Conservation (phyloP, 2,888 invertebrate genomes). For the Coleophora deauratella region DNA sequence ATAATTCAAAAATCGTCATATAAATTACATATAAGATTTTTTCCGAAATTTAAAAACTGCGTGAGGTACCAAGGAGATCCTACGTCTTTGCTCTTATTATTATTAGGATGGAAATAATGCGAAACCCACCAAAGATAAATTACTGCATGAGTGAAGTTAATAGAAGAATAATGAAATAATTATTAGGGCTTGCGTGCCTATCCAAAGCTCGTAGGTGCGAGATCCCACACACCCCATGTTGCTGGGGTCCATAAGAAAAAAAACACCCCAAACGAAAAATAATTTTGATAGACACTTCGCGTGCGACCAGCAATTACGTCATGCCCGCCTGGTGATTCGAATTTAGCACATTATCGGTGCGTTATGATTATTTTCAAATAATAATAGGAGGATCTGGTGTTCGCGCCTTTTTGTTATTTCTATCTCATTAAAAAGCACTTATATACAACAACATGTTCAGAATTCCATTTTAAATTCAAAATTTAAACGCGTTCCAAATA, state of each 20-base stretch:
- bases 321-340: conserved; percentile 47
- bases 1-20: no score
- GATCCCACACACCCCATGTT: conserved; percentile 36
- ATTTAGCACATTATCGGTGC: conserved; percentile 69
- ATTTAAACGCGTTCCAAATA: conserved; percentile 9
- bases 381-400: conserved; percentile 46
- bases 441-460: conserved; percentile 32
- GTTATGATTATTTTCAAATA: conserved; percentile 53
- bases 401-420: conserved; percentile 54
- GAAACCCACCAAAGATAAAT: conserved; percentile 37
- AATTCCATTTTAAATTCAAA: conserved; percentile 13
- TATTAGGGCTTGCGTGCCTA: conserved; percentile 60
- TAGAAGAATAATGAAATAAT: conserved; percentile 73
- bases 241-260: conserved; percentile 53
- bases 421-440: conserved; percentile 53
- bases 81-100: no score
- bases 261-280: conserved; percentile 53
- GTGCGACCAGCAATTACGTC: conserved; percentile 62
- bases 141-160: conserved; percentile 60
- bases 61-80: no score
- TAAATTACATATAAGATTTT: no score
- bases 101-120: conserved; percentile 7
- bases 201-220: conserved; percentile 27
- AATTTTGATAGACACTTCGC: conserved; percentile 73
- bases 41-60: no score